These are phyloP conservation scores for Cheilosia grossa DNA, from an alignment of 2,888 invertebrate species.

Conservation along the genomic window DNA sequence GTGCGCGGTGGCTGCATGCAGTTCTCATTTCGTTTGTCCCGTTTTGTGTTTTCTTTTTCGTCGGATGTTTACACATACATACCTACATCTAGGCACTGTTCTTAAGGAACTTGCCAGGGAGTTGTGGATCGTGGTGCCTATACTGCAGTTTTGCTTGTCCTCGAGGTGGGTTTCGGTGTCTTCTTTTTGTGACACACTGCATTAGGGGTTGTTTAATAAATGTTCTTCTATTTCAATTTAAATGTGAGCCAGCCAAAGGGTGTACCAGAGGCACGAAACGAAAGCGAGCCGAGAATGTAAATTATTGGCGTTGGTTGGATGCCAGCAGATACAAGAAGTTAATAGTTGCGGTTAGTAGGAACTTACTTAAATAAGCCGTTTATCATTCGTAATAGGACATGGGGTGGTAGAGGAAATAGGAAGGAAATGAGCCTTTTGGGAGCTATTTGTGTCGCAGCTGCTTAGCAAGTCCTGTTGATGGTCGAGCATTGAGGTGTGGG, in stretches of 20 bases:
- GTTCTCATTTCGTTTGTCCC: slow-evolving; percentile 10
- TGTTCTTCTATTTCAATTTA: slow-evolving; percentile 74
- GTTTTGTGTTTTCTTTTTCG: neutral
- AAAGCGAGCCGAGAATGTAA: slow-evolving; percentile 32
- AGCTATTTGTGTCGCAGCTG: slow-evolving; percentile 15
- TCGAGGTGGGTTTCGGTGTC: slow-evolving; percentile 16
- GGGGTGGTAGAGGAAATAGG: neutral
- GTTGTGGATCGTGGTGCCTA: slow-evolving; percentile 1
- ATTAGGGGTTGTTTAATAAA: slow-evolving; percentile 72
- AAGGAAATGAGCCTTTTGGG: slow-evolving; percentile 11
- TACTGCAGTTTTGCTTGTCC: slow-evolving; percentile 8
- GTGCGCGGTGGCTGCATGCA: slow-evolving; percentile 22
- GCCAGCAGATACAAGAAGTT: slow-evolving; percentile 75
- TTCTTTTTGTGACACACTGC: slow-evolving; percentile 71
- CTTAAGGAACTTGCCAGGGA: slow-evolving; percentile 22
- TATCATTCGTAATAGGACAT: slow-evolving; percentile 66
- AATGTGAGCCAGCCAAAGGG: slow-evolving; percentile 59
- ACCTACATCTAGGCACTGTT: neutral
- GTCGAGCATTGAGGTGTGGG: neutral
- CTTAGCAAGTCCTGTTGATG: neutral
- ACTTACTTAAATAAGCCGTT: slow-evolving; percentile 73
- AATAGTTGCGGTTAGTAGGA: slow-evolving; percentile 73
- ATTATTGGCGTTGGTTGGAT: slow-evolving; percentile 71
- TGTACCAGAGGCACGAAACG: neutral
- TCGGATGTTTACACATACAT: neutral